A percentile compares a stretch with the other conserved stretches of the same genome.
phyloP scores from a whole-genome alignment of 1,140 invertebrate species.

The Heliconius hewitsoni region DNA sequence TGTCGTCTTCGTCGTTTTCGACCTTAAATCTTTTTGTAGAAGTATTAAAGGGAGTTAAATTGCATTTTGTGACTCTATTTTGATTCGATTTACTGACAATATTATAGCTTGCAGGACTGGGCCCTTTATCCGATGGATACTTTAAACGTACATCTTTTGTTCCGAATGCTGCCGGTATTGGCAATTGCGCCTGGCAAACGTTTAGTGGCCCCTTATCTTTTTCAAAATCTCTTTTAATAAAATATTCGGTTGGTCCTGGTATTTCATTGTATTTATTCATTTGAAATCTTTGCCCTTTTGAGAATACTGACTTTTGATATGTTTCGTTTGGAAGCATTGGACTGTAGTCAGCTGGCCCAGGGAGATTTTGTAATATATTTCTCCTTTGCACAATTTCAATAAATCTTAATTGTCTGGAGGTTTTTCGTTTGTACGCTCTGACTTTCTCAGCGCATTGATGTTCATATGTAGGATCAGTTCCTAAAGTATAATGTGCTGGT shows the following conservation, averaged over 20 bases:
- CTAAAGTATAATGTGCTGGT: conserved; percentile 57
- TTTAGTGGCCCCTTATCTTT: conserved; percentile 32
- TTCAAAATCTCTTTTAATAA: conserved; percentile 62
- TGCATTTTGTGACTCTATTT: conserved; percentile 39
- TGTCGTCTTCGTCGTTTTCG: conserved; percentile 40
- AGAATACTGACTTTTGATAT: conserved; percentile 47
- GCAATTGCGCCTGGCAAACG: conserved; percentile 50
- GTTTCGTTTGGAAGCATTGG: conserved; percentile 49
- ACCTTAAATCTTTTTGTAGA: conserved; percentile 54
- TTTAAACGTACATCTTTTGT: conserved; percentile 58
- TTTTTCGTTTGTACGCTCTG: conserved; percentile 51
- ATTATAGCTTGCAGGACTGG: conserved; percentile 64
- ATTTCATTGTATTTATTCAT: conserved; percentile 38
- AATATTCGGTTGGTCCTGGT: conserved; percentile 60
- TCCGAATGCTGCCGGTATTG: conserved; percentile 54
- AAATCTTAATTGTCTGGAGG: conserved; percentile 60
- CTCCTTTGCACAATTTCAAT: conserved; percentile 62
- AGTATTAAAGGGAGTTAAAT: conserved; percentile 55
- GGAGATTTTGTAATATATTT: conserved; percentile 53
- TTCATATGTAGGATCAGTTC: conserved; percentile 42
- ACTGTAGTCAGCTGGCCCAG: conserved; percentile 59
- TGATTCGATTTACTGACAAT: conserved; percentile 42
- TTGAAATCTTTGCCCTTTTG: conserved; percentile 54
- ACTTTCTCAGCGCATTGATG: conserved; percentile 53
- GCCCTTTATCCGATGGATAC: conserved; percentile 46